Base-by-base conservation (phyloP, 2,113 vertebrate genomes). In the Phalacrocorax aristotelis region DNA sequence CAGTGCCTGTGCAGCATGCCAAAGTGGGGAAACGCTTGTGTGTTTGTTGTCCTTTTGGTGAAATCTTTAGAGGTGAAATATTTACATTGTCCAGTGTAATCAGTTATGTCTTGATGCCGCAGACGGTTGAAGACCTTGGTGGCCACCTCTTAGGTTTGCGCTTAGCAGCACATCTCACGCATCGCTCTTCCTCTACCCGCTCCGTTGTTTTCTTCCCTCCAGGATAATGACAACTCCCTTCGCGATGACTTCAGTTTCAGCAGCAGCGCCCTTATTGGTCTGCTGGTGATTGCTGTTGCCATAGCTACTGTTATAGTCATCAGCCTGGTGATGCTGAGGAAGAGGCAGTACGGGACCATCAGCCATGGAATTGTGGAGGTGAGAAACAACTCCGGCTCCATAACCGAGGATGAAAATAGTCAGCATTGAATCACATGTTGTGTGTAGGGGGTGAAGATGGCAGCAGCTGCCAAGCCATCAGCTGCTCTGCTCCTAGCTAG, bases 331-430 rank as follows among this genome's bases (percentile, higher is more conserved):
- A 98, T 99, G 96, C 98, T 99, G 98, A 99, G 99, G 98, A 99
- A 99, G 98, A 98, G 99, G 96, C 99, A 99, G 89, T 99, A 99
- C 2, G 99, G 99, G 75, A 99, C 99, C 95, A 99, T 99, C 98
- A 99, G 99, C 96, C 99, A 99, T 9, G 99, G 99, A 52, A 99
- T 99, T 54, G 99, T 99, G 98, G 99, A 99, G 99, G 99, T 99
- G 93, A 98, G 99, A 92, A 78, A 89, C 40, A n/a, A 26, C 77
- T 86, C 76, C 84, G 30, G 84, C 74, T 95, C 82, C 55, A 0
- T 58, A 54, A n/a, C 29, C 0, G 1, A n/a, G 81, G 69, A 83
- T n/a, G 89, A 54, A 91, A 96, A 90, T 89, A 92, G 77, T 23
- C 79, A 62, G 70, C 49, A 1, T 36, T 44, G 87, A 91, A 30